Evolutionary conservation across 2,797 vertebrate genomes (phyloP), one percentile per base, ranked within the genome.

Genomic region (Clarias laeviceps): DNA sequence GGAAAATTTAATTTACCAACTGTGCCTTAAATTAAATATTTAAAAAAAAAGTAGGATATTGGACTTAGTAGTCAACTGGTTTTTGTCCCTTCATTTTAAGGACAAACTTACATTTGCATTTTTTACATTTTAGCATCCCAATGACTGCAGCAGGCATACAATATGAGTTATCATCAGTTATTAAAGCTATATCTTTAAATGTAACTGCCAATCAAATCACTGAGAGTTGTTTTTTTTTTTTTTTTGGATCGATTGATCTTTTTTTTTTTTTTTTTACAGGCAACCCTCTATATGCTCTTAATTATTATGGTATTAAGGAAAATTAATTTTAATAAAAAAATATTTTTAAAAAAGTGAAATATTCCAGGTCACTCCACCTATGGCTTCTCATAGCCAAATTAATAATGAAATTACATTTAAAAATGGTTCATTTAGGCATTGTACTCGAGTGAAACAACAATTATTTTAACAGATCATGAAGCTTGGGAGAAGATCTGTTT

Each of bases 381-480:
- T 6, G 8, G 18, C 18, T 69, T n/a, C 45, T 27, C 70, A 50
- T 15, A 70, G 34, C 9, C 8, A 69, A 37, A 20, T 70, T 70
- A 34, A 24, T 40, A 40, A 70, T 70, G 34, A 40, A 70, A 70
- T 24, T 34, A 34, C 17, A 34, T 66, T 66, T 17, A 32, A 66
- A 27, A 66, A 27, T 29, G 27, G 17, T 69, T 69, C 20, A 11
- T 69, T 69, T 34, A 69, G 37, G 4, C 68, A 69, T 37, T 37
- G 68, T 20, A 24, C 34, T 70, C 9, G 12, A 54, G 11, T 45
- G 40, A 59, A 79, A 22, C 22, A 17, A 79, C 54, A 57, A 77
- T 74, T n/a, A 56, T 15, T 74, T 74, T 54, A 56, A 29, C 50
- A 56, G n/a, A 77, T n/a, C 37, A 80, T 6, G 24, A 80, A 50